Conservation (phyloP, 2,888 invertebrate genomes). For the Acronicta leporina region DNA sequence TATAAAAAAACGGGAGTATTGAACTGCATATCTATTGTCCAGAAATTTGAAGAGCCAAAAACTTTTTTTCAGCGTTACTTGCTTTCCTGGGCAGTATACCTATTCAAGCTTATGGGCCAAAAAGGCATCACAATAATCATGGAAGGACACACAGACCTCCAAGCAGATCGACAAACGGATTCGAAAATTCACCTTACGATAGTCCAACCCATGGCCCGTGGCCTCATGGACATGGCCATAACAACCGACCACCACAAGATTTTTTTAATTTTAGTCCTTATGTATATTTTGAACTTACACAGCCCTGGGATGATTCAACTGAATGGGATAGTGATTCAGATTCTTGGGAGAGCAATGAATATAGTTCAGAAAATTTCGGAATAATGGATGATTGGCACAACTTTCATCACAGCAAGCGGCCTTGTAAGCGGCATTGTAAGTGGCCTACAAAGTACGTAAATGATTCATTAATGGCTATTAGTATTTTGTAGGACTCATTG, state of each 20-base stretch:
- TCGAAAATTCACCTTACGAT: background rate
- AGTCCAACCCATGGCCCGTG: background rate
- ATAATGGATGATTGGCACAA: background rate
- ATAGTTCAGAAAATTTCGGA: background rate
- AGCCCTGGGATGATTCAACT: slow-evolving; percentile 15
- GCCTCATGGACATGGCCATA: background rate
- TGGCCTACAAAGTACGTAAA: background rate
- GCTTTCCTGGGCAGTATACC: slow-evolving; percentile 23
- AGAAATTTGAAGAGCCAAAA: too few species aligned
- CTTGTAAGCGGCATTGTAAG: slow-evolving; percentile 9
- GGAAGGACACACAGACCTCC: background rate
- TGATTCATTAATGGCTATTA: background rate
- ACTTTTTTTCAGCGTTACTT: slow-evolving; percentile 26
- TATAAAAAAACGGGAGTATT: too few species aligned
- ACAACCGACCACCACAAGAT: background rate
- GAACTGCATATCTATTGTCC: too few species aligned
- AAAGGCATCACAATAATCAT: slow-evolving; percentile 5
- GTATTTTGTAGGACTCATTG: background rate
- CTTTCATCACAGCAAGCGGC: slow-evolving; percentile 5
- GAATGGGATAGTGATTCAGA: slow-evolving; percentile 8
- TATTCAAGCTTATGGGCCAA: slow-evolving; percentile 30
- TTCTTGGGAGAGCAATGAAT: background rate
- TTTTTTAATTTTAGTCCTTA: background rate
- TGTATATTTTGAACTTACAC: background rate
- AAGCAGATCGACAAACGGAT: background rate